phyloP scores from a whole-genome alignment of 2,888 invertebrate genomes.

The Perdita meconis region DNA sequence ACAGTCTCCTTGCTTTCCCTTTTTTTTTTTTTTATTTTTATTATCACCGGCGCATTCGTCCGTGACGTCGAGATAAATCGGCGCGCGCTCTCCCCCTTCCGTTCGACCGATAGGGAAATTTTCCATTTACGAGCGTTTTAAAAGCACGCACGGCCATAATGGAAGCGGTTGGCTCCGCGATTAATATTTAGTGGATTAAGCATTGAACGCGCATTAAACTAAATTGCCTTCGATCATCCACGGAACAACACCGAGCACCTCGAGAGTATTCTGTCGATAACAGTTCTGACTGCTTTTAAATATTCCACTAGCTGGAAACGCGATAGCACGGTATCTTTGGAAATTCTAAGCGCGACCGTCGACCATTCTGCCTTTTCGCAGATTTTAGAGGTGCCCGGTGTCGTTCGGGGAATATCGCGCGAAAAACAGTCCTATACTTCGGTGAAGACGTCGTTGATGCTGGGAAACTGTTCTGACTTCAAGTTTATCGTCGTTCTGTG shows the following conservation, averaged over 20 bases:
- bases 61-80: constrained; percentile 49
- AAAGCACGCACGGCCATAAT: constrained; percentile 31
- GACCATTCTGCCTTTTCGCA: background rate
- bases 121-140: constrained; percentile 44
- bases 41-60: constrained; percentile 28
- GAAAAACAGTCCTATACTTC: constrained; percentile 58
- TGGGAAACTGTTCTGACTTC: constrained; percentile 57
- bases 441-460: constrained; percentile 56
- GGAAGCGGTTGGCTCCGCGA: constrained; percentile 19
- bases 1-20: constrained; percentile 1
- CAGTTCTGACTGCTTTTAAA: constrained; percentile 20
- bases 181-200: constrained; percentile 58
- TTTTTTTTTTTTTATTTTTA: constrained; percentile 11
- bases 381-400: constrained; percentile 7
- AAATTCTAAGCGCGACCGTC: background rate
- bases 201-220: constrained; percentile 47
- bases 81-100: background rate
- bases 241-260: constrained; percentile 22
- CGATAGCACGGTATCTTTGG: background rate
- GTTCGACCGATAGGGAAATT: constrained; percentile 29
- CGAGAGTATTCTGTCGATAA: constrained; percentile 10
- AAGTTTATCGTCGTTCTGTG: constrained; percentile 59
- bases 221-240: constrained; percentile 52
- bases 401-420: background rate
- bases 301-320: constrained; percentile 12